Base-by-base conservation (phyloP, 53 echinoderm and acorn worm species). In the Holothuria scabra region DNA sequence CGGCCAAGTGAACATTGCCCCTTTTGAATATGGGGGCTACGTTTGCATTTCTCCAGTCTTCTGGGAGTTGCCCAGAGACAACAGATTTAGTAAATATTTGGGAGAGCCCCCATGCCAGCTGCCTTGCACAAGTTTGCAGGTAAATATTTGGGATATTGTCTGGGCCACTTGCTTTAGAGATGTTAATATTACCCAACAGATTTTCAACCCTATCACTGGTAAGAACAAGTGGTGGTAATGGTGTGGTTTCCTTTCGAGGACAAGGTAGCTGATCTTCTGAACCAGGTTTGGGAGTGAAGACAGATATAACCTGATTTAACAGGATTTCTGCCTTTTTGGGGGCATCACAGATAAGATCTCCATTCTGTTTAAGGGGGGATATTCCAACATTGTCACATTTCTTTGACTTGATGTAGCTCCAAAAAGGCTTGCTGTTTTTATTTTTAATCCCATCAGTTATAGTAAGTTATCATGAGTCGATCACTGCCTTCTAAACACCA, bases 101-200 rank as follows among this genome's bases (percentile, higher is more conserved):
- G 3, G 84, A 34, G 44, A 84, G 68, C 6, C 67, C 68, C 0
- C 55, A 68, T 28, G 84, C 84, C 24, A 84, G 32, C 9, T 84
- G 67, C 67, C 67, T 41, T 3, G 84, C 66, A 57, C 84, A 84
- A 16, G 66, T 11, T 38, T 84, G 67, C 16, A 84, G 49, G 46
- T 38, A 9, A 33, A 67, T 66, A 67, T 84, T 84, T 67, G 84
- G 68, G 14, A 84, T 52, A 30, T 84, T 84, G 56, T 84, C 84
- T 14, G 84, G 56, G 55, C 67, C 84, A 55, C 14, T 28, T 46
- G 67, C 56, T 84, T 84, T n/a, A n/a, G n/a, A n/a, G n/a, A n/a
- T n/a, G n/a, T n/a, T n/a, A n/a, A n/a, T n/a, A n/a, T n/a, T n/a
- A 31, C 46, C 46, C 22, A 82, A 4, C 2, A 79, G 79, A 20